phyloP scores from a whole-genome alignment of 92 coral and sea anemone genomes.

The Phenganax marumi region DNA sequence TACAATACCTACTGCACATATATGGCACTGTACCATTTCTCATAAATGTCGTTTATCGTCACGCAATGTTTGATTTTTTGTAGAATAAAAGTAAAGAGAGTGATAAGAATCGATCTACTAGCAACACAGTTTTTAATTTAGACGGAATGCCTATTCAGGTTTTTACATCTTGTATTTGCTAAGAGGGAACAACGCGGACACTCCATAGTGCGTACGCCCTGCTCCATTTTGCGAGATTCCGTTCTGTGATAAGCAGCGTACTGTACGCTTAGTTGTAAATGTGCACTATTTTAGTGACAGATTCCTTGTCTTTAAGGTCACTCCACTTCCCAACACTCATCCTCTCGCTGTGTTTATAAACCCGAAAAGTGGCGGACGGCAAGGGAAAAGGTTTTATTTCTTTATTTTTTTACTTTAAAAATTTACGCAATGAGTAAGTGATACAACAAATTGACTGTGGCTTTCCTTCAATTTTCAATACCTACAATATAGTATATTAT shows the following conservation, averaged over 20 bases:
- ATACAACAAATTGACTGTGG: no score
- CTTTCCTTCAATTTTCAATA: no score
- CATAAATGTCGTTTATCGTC: background rate
- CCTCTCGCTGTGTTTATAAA: conserved; percentile 93
- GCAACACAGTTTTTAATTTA: conserved; percentile 87
- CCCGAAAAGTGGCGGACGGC: conserved; percentile 98
- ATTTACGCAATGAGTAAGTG: no score
- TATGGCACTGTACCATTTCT: background rate
- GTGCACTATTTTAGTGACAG: background rate
- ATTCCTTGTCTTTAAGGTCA: conserved; percentile 56
- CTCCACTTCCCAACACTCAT: conserved; percentile 82
- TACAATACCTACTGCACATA: background rate
- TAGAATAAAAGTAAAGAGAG: conserved; percentile 71
- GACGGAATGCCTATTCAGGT: conserved; percentile 99
- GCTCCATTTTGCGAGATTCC: no score
- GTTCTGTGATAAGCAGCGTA: no score
- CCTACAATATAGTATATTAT: background rate
- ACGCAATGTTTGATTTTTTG: conserved; percentile 6
- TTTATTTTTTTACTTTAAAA: background rate
- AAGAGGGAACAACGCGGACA: background rate
- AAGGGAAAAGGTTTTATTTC: conserved; percentile 81
- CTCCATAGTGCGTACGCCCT: background rate
- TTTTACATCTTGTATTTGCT: background rate
- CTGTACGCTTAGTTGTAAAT: background rate
- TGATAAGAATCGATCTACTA: conserved; percentile 66